phyloP scores from a whole-genome alignment of 2,797 vertebrate species.

The Pangasius macronema region DNA sequence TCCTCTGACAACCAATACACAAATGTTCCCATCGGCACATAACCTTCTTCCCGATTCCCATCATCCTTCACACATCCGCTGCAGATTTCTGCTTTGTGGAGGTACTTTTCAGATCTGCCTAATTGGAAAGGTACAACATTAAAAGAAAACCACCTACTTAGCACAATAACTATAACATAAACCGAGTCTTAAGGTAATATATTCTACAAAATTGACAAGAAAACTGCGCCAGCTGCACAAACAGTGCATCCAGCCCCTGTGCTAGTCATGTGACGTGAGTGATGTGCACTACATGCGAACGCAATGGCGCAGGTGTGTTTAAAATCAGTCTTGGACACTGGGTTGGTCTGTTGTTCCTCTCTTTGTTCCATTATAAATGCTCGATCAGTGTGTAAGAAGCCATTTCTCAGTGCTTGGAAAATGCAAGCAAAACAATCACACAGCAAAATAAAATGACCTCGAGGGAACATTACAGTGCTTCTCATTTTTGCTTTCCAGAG shows the following conservation, averaged over 20 bases:
- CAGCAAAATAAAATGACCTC: not conserved
- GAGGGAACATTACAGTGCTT: not conserved
- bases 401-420: not conserved
- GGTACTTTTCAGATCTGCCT: not conserved
- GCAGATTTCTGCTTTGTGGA: not conserved
- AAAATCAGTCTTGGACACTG: not conserved
- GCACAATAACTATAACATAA: not conserved
- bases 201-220: not conserved
- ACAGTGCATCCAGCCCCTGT: not conserved
- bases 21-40: not conserved
- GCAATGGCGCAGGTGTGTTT: not conserved
- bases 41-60: not conserved
- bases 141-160: not conserved
- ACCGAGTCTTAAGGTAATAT: not conserved
- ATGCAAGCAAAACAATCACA: not conserved
- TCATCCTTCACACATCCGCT: not conserved
- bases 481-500: too few relatives aligned
- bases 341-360: not conserved
- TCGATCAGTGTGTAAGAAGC: not conserved
- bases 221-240: not conserved
- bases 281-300: not conserved
- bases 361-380: not conserved
- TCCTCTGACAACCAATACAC: not conserved
- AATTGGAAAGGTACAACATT: not conserved
- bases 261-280: not conserved